Percentiles rank a stretch among this genome's conserved stretches.
Evolutionary conservation across 2,113 vertebrate genomes (phyloP).

Genomic region (Dicaeum eximium): DNA sequence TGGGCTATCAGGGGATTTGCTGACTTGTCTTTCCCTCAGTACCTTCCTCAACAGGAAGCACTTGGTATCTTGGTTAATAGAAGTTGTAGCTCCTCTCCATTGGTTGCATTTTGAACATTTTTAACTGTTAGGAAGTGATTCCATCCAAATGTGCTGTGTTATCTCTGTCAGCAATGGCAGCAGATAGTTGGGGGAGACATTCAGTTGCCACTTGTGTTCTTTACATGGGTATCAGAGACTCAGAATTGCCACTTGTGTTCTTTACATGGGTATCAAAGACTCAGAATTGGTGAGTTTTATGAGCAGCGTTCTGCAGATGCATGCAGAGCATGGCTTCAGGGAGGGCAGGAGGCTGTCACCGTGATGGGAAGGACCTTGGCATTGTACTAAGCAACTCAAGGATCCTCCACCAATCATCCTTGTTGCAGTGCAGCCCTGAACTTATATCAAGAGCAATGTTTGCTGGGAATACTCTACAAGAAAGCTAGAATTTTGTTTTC

Average conservation of each 20-base stretch:
- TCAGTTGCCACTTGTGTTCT: not conserved
- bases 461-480: not conserved
- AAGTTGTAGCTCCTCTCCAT: not conserved
- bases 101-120: not conserved
- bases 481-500: not conserved
- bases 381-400: not conserved
- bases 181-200: not conserved
- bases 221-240: rapidly evolving
- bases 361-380: not conserved
- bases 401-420: not conserved
- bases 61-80: not conserved
- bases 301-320: rapidly evolving
- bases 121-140: not conserved
- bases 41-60: not conserved
- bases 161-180: not conserved
- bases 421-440: not conserved
- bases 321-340: not conserved
- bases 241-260: not conserved
- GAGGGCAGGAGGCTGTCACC: not conserved
- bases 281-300: not conserved
- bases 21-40: not conserved
- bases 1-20: not conserved
- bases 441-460: not conserved
- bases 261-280: not conserved
- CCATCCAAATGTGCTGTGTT: not conserved